Conservation (phyloP, 2,888 invertebrate genomes). For the Nemotelus nigrinus region DNA sequence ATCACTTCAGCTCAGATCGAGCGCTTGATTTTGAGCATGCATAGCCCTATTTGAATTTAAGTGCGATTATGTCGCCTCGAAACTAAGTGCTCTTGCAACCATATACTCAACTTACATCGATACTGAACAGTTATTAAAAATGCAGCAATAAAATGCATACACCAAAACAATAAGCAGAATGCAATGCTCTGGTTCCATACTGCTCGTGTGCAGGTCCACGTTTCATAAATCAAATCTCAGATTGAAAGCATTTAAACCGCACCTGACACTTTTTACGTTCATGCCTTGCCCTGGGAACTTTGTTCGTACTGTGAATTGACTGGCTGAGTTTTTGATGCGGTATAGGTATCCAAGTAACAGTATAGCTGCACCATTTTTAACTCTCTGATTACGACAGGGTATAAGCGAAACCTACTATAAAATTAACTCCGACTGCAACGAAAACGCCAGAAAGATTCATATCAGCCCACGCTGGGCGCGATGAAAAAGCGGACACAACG, state of each 20-base stretch:
- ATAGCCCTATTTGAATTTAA: not conserved
- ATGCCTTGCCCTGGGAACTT: too few relatives aligned
- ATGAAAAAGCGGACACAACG: not conserved
- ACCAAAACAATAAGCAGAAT: not conserved
- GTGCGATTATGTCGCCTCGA: conserved; percentile 1
- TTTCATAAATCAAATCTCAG: conserved; percentile 46
- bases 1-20: too few relatives aligned
- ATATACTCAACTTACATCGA: not conserved
- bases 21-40: not conserved
- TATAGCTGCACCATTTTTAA: too few relatives aligned
- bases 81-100: conserved; percentile 9
- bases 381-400: too few relatives aligned
- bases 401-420: too few relatives aligned
- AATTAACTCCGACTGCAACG: too few relatives aligned
- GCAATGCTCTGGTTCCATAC: not conserved
- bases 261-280: not conserved
- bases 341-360: too few relatives aligned
- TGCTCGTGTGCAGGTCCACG: not conserved
- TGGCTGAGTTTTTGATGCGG: too few relatives aligned
- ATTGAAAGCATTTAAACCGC: conserved; percentile 47
- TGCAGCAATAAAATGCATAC: conserved; percentile 1
- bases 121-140: conserved; percentile 31
- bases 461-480: too few relatives aligned
- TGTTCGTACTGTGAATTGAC: too few relatives aligned
- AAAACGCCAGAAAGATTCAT: too few relatives aligned